These are phyloP conservation scores for Champsocephalus esox DNA, from an alignment of 2,797 vertebrate species.

Conservation along the genomic window DNA sequence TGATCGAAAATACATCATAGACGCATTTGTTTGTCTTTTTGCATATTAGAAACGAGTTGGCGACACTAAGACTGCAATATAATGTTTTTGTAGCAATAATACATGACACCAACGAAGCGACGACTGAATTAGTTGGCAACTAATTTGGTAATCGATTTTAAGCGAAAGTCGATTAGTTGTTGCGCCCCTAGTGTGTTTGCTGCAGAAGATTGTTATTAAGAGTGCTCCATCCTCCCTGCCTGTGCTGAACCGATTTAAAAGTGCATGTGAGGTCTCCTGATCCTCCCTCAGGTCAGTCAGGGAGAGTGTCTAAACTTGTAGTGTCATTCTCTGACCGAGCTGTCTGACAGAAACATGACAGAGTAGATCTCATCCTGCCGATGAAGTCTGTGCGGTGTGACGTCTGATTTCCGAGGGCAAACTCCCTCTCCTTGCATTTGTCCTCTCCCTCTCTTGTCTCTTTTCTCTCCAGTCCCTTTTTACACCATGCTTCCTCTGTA, in stretches of 20 bases:
- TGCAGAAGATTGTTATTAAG: slow-evolving; percentile 21
- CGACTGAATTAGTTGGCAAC: too few relatives aligned
- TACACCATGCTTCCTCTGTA: slow-evolving; percentile 35
- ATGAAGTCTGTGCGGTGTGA: slow-evolving; percentile 51
- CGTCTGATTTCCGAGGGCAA: slow-evolving; percentile 34
- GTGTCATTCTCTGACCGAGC: slow-evolving; percentile 70
- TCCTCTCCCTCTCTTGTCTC: slow-evolving; percentile 13
- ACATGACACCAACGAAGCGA: too few relatives aligned
- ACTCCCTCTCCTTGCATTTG: slow-evolving; percentile 7
- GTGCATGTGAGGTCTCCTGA: slow-evolving; percentile 30
- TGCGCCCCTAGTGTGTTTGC: slow-evolving; percentile 2
- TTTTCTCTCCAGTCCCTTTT: slow-evolving; percentile 18
- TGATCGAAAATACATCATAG: too few relatives aligned
- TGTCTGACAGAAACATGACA: slow-evolving; percentile 77
- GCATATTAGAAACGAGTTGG: too few relatives aligned
- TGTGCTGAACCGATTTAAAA: slow-evolving; percentile 13
- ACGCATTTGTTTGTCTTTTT: too few relatives aligned
- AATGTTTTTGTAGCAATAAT: too few relatives aligned
- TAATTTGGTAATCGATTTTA: too few relatives aligned
- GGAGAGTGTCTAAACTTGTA: slow-evolving; percentile 66
- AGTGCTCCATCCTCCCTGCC: not conserved
- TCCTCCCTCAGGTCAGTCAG: slow-evolving; percentile 49
- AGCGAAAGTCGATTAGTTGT: too few relatives aligned
- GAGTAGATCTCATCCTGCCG: slow-evolving; percentile 66
- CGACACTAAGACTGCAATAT: too few relatives aligned